Percentiles rank a stretch among this genome's conserved stretches.
Conservation (phyloP, 1,140 invertebrate species). For the Eriocheir sinensis region DNA sequence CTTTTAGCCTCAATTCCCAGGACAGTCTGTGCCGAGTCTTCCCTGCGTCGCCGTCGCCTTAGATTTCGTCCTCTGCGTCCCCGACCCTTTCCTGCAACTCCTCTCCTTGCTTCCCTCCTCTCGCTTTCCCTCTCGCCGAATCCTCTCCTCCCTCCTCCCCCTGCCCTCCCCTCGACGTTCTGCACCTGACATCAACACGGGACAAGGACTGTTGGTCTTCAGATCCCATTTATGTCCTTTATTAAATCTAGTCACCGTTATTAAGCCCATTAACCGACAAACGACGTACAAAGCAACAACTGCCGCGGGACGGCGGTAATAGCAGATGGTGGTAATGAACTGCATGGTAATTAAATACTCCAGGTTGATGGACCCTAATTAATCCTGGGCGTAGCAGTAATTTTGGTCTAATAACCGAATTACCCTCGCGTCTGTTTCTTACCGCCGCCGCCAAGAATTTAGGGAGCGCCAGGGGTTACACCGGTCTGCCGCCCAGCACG, state of each 20-base stretch:
- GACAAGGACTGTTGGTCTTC: neutral
- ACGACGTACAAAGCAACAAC: neutral
- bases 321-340: slow-evolving; percentile 22
- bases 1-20: neutral
- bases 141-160: neutral
- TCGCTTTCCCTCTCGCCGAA: neutral
- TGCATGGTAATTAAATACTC: slow-evolving; percentile 26
- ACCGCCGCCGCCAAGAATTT: neutral
- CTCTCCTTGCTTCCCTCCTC: neutral
- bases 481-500: neutral
- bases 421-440: neutral
- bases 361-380: neutral
- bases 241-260: slow-evolving; percentile 4
- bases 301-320: neutral
- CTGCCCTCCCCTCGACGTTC: neutral
- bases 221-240: neutral
- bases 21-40: neutral
- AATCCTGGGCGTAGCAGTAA: neutral
- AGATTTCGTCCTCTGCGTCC: neutral
- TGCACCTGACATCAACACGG: neutral
- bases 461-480: neutral
- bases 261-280: neutral
- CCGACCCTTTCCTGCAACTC: too few species aligned
- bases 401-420: slow-evolving; percentile 16
- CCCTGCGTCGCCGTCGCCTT: neutral